Evolutionary conservation across 2,113 vertebrate species (phyloP).

Genomic region (Ameiurus melas): DNA sequence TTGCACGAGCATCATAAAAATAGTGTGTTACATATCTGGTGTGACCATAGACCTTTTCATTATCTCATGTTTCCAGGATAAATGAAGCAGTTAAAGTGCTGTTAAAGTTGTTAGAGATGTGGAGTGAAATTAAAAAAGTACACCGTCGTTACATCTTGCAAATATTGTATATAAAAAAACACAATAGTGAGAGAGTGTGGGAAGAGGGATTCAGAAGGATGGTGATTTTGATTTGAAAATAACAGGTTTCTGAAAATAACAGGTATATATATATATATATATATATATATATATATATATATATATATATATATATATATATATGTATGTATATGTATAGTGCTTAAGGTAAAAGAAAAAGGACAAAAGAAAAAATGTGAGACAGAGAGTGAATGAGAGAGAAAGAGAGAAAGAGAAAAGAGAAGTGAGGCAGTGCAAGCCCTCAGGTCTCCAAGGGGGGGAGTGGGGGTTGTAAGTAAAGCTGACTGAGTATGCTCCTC

Average conservation of each 20-base stretch:
- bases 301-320: too few species aligned
- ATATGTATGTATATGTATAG: too few species aligned
- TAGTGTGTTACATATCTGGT: background rate
- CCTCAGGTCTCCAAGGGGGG: constrained; percentile 86
- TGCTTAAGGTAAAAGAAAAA: constrained; percentile 21
- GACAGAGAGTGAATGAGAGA: background rate
- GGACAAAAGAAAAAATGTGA: constrained; percentile 11
- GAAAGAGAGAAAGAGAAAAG: constrained; percentile 27
- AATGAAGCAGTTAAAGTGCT: background rate
- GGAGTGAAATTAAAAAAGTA: background rate
- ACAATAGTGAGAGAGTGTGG: background rate
- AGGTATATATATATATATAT: background rate
- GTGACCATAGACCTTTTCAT: background rate
- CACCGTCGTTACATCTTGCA: background rate
- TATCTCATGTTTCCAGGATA: background rate
- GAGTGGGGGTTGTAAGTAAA: constrained; percentile 78
- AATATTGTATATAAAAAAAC: background rate
- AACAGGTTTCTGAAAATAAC: background rate
- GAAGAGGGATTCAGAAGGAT: constrained; percentile 19
- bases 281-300: too few species aligned
- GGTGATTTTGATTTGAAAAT: background rate
- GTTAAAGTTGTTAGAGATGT: background rate
- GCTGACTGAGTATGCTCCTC: constrained; percentile 88
- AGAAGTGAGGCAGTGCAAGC: constrained; percentile 55
- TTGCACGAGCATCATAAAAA: background rate